Conservation (phyloP, 2,888 invertebrate genomes). For the Tetragonisca angustula region DNA sequence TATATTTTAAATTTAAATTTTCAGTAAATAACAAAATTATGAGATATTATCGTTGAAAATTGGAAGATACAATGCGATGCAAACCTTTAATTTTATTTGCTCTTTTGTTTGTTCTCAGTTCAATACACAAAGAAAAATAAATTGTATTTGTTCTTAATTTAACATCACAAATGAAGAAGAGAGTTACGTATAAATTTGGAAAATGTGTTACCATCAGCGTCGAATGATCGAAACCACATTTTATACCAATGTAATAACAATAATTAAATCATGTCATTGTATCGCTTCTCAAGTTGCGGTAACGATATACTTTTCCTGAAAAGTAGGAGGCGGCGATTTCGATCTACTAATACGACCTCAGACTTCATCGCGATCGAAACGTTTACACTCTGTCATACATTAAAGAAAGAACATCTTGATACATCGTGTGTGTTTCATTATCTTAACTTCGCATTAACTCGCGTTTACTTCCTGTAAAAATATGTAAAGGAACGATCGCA, state of each 20-base stretch:
- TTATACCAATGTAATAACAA: background rate
- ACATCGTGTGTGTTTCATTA: background rate
- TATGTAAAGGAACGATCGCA: background rate
- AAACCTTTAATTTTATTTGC: too few species aligned
- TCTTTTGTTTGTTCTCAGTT: too few species aligned
- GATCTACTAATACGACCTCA: background rate
- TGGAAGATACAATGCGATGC: too few species aligned
- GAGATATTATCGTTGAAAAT: too few species aligned
- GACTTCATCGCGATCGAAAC: background rate
- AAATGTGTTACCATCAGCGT: background rate
- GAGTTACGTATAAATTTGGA: background rate
- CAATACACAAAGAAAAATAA: too few species aligned
- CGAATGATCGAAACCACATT: background rate
- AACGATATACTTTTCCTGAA: background rate
- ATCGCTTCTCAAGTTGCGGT: background rate
- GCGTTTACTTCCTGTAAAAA: constrained; percentile 1
- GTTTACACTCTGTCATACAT: background rate
- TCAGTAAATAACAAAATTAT: too few species aligned
- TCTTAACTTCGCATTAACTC: background rate
- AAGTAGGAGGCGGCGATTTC: background rate
- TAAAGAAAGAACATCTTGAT: background rate
- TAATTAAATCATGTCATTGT: background rate
- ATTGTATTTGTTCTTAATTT: too few species aligned
- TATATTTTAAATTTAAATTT: too few species aligned
- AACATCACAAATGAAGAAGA: too few species aligned